A percentile compares a stretch with the other conserved stretches of the same genome.
Conservation (phyloP, 2,888 invertebrate genomes). For the Glyphotaelius pellucidus region DNA sequence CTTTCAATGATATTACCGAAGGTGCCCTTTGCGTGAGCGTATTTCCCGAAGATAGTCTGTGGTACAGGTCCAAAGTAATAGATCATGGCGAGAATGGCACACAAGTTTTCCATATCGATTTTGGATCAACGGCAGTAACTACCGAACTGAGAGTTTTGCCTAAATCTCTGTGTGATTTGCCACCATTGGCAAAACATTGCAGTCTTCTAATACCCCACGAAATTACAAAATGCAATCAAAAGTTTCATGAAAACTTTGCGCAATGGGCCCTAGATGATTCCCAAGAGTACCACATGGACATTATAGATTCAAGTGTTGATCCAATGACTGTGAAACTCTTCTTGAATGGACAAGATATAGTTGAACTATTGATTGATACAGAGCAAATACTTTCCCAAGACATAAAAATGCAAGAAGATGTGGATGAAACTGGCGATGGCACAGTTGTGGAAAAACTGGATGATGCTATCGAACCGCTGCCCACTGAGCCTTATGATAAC, state of each 20-base stretch:
- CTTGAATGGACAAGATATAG: constrained; percentile 77
- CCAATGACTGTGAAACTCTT: constrained; percentile 79
- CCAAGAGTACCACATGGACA: constrained; percentile 80
- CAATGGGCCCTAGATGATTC: constrained; percentile 77
- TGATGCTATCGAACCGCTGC: not conserved
- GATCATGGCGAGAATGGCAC: constrained; percentile 78
- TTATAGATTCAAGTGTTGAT: constrained; percentile 78
- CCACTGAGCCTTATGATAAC: not conserved
- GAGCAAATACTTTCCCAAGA: not conserved
- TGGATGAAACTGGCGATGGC: not conserved
- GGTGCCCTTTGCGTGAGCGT: constrained; percentile 82
- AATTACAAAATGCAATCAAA: constrained; percentile 73
- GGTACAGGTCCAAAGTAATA: constrained; percentile 82
- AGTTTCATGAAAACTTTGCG: constrained; percentile 72
- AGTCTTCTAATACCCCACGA: constrained; percentile 76
- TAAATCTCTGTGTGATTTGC: constrained; percentile 77
- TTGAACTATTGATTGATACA: constrained; percentile 70
- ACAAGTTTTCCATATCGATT: constrained; percentile 83
- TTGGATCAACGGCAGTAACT: constrained; percentile 82
- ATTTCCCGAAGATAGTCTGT: constrained; percentile 81
- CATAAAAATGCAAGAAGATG: not conserved
- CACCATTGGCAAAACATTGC: constrained; percentile 82
- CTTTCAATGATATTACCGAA: constrained; percentile 74
- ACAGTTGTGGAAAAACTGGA: not conserved
- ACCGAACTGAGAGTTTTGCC: constrained; percentile 80